Evolutionary conservation across 2,888 invertebrate species (phyloP).

Genomic region (Euclidia mi): DNA sequence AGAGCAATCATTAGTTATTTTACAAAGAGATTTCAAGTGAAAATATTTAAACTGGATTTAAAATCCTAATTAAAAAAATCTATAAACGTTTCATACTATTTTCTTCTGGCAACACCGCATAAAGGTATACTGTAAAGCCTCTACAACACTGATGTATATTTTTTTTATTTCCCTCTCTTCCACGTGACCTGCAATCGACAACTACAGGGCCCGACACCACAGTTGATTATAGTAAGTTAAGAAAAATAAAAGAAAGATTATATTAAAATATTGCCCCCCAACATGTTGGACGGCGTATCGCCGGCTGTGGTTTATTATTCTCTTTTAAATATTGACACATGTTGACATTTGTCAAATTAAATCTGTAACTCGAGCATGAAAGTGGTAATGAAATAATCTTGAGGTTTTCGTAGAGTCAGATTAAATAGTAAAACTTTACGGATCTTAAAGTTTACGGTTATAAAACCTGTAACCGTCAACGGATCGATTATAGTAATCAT

Average conservation of each 20-base stretch:
- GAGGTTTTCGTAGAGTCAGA: too few relatives aligned
- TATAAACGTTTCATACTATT: not conserved
- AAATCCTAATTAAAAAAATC: too few relatives aligned
- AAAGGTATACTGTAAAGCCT: conserved; percentile 22
- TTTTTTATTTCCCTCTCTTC: conserved; percentile 71
- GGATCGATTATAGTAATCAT: too few relatives aligned
- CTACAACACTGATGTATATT: conserved; percentile 68
- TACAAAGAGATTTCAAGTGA: too few relatives aligned
- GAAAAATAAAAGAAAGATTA: conserved; percentile 25
- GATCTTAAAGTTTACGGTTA: too few relatives aligned
- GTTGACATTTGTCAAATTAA: not conserved
- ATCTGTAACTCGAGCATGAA: too few relatives aligned
- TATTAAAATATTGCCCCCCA: conserved; percentile 41
- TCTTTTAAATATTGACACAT: conserved; percentile 10
- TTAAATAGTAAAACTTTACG: too few relatives aligned
- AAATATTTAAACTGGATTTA: too few relatives aligned
- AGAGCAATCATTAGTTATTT: too few relatives aligned
- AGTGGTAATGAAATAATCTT: too few relatives aligned
- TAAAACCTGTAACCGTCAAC: not conserved
- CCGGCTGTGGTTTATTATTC: conserved; percentile 54
- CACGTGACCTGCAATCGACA: conserved; percentile 61
- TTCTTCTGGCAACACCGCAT: conserved; percentile 52
- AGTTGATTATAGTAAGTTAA: conserved; percentile 88
- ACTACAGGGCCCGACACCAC: conserved; percentile 86
- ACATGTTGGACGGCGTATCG: conserved; percentile 17